Evolutionary conservation across 1,140 invertebrate genomes (phyloP), one percentile per base, ranked within the genome.

Genomic region (Stegodyphus dumicola): DNA sequence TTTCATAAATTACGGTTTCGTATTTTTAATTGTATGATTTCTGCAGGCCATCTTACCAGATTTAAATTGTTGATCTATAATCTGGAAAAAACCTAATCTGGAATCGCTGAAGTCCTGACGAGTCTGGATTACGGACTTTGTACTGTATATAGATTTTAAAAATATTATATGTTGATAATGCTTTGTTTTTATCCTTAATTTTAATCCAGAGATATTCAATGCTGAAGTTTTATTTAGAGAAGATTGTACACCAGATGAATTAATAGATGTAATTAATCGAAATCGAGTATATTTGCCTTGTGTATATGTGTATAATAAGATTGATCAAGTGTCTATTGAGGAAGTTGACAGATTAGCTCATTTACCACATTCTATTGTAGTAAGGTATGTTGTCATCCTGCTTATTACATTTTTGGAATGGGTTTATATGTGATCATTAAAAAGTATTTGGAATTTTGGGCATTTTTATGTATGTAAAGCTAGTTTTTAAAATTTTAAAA

Each of bases 281-380:
- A 99, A 99, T 92, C 93, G 98, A 88, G 97, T 99, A 71, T 99
- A 99, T 92, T 92, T 99, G 89, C 96, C 98, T 70, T 99, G 98
- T 92, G 90, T 99, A 70, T 99, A 99, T 92, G 97, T 99, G 71
- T 99, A 99, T 92, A 99, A 99, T 91, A 99, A 99, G 93, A 99
- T 99, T 88, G 98, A 99, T 95, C 88, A 89, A 85, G 97, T 99
- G 89, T 99, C 97, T 49, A 97, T 99, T 88, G 98, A 99, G 91
- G 98, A 99, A 92, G 96, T 99, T 7, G 96, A 99, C 91, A 92
- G 96, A 89, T 94, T 99, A 90, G 98, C 98, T 7, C 93, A 96
- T 86, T 93, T 95, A 90, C 94, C 95, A 0, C 93, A 98, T 91
- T 96, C 95, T 88, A 94, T 99, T 85, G 98, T 99, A 86, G 96